Percentiles rank a stretch among this genome's conserved stretches.
Conservation (phyloP, 1,140 invertebrate species). For the Phocides pigmalion region DNA sequence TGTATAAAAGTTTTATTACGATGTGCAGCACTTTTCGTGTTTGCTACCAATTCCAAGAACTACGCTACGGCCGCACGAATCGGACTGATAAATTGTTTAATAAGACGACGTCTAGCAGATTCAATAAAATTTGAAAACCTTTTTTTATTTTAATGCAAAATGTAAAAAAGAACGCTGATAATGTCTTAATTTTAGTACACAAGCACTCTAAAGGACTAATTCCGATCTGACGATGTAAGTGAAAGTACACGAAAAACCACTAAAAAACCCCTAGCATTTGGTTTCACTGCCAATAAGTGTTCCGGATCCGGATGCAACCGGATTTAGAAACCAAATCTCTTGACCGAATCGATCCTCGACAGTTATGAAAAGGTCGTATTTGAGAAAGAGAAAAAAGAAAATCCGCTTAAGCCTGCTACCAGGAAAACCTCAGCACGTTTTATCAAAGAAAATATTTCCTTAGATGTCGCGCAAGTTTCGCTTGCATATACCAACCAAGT, state of each 20-base stretch:
- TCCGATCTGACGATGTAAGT: neutral
- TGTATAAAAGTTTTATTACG: slow-evolving; percentile 59
- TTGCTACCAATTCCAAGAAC: slow-evolving; percentile 45
- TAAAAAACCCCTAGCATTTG: slow-evolving; percentile 12
- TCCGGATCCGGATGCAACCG: slow-evolving; percentile 46
- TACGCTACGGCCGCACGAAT: slow-evolving; percentile 20
- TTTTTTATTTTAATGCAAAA: neutral
- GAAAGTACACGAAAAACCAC: slow-evolving; percentile 25
- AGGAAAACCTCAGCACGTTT: slow-evolving; percentile 70
- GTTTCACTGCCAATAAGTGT: slow-evolving; percentile 7
- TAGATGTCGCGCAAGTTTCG: slow-evolving; percentile 66
- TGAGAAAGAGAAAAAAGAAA: slow-evolving; percentile 60
- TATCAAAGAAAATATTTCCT: slow-evolving; percentile 73
- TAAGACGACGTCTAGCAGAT: slow-evolving; percentile 21
- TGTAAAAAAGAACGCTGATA: neutral
- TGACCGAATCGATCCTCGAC: slow-evolving; percentile 64
- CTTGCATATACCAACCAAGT: slow-evolving; percentile 42
- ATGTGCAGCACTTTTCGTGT: slow-evolving; percentile 49
- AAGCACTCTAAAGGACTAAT: neutral
- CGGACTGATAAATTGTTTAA: slow-evolving; percentile 28
- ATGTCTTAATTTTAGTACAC: neutral
- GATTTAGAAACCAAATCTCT: slow-evolving; percentile 66
- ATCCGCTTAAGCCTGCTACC: slow-evolving; percentile 64
- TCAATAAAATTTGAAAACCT: slow-evolving; percentile 9
- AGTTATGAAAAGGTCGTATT: slow-evolving; percentile 76